Evolutionary conservation across 1,140 invertebrate genomes (phyloP).

Genomic region (Micrasema minimum): DNA sequence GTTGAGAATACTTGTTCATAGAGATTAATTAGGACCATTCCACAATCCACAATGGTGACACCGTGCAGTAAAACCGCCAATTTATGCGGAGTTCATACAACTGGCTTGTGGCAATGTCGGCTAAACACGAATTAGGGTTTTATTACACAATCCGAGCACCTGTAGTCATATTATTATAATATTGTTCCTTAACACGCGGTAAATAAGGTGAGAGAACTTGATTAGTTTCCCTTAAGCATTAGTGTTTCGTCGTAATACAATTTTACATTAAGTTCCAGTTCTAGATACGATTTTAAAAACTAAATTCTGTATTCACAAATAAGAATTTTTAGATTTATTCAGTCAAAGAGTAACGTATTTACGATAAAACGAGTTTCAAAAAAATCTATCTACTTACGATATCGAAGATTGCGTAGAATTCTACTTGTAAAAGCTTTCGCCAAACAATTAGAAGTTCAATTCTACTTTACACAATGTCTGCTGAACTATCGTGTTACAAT

Average conservation of each 20-base stretch:
- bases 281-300: background rate
- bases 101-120: too few species aligned
- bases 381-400: too few species aligned
- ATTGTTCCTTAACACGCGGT: too few species aligned
- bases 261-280: background rate
- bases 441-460: background rate
- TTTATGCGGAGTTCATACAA: too few species aligned
- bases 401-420: too few species aligned
- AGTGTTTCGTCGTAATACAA: background rate
- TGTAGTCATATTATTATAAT: too few species aligned
- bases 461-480: constrained; percentile 21
- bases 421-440: background rate
- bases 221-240: background rate
- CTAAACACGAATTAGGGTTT: too few species aligned
- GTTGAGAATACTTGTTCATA: background rate
- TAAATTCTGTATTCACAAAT: background rate
- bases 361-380: too few species aligned
- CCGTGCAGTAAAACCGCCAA: too few species aligned
- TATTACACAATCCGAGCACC: too few species aligned
- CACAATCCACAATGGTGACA: too few species aligned
- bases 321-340: constrained; percentile 7
- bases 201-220: background rate
- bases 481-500: constrained; percentile 14
- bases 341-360: background rate
- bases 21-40: too few species aligned